Base-by-base conservation (phyloP, 2,888 invertebrate species). In the Amiota mariae region DNA sequence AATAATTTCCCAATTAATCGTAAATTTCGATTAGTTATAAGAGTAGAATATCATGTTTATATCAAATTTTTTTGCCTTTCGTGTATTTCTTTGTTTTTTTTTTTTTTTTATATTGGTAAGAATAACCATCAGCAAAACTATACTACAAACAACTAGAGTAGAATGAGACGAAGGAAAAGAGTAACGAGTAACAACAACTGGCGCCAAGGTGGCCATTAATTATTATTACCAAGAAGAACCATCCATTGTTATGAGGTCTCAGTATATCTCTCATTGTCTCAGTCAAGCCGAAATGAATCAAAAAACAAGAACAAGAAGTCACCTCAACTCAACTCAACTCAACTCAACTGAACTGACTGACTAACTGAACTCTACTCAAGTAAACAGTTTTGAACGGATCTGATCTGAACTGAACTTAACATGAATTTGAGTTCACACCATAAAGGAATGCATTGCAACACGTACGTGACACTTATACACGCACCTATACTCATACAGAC, bases 201-300 rank as follows among this genome's bases (percentile, higher is more conserved):
- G 83, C 83, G 83, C 84, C 83, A 85, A 75, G 74, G 68, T 82
- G 85, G 82, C 84, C 85, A 83, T 83, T 83, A 83, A 83, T 83
- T 83, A 83, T 85, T 15, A 59, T 15, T 20, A 20, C 59, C 18
- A 78, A 79, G 76, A 71, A 80, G 79, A 73, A 72, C 74, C 78
- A 46, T 63, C 63, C 24, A 81, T 81, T 82, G 82, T 83, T 77
- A 77, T 70, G 10, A 8, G 54, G 54, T n/a, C 13, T 24, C 54
- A 59, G 18, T 18, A 59, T 15, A 2, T 13, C 18, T 15, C 13
- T 13, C 18, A 59, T 1, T 11, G 54, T 59, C 36, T 36, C 8
- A 36, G 36, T 36, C 20, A 18, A 59, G 59, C 59, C 36, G 36
- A 8, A 59, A 59, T 15, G 59, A 59, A 10, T 57, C 36, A 36